Evolutionary conservation across 2,113 vertebrate species (phyloP).

Genomic region (Phainopepla nitens): DNA sequence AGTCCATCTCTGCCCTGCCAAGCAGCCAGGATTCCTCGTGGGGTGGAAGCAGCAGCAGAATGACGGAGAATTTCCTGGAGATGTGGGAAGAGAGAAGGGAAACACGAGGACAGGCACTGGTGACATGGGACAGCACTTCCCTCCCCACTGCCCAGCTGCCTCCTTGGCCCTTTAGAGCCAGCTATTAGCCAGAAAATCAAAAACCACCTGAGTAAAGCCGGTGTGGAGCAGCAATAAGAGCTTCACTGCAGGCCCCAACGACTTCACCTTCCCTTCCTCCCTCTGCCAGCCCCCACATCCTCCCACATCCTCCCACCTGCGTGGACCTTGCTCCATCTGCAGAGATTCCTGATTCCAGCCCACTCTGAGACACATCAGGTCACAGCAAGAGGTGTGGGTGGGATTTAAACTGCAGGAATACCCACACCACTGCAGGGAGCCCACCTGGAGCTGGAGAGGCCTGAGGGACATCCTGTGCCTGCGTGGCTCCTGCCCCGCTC

Average conservation of each 20-base stretch:
- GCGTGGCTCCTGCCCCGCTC: background rate
- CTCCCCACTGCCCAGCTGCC: background rate
- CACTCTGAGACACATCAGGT: accelerated
- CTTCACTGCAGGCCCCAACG: background rate
- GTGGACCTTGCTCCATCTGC: background rate
- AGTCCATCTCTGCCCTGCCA: background rate
- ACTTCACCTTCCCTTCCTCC: background rate
- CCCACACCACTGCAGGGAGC: background rate
- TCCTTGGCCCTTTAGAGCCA: background rate
- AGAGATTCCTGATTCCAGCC: background rate
- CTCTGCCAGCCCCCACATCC: background rate
- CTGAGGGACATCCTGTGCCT: background rate
- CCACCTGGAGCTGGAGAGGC: accelerated
- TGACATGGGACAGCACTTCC: background rate
- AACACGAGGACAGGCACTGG: background rate
- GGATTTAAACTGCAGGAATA: background rate
- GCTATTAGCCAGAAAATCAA: background rate
- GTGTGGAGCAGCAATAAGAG: background rate
- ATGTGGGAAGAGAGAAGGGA: background rate
- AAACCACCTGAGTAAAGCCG: background rate
- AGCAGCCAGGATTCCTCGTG: background rate
- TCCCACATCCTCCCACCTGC: background rate
- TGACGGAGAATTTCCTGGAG: background rate
- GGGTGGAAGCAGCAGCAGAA: accelerated
- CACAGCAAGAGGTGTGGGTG: accelerated